Conservation (phyloP, 1,140 invertebrate species). For the Wasmannia auropunctata region DNA sequence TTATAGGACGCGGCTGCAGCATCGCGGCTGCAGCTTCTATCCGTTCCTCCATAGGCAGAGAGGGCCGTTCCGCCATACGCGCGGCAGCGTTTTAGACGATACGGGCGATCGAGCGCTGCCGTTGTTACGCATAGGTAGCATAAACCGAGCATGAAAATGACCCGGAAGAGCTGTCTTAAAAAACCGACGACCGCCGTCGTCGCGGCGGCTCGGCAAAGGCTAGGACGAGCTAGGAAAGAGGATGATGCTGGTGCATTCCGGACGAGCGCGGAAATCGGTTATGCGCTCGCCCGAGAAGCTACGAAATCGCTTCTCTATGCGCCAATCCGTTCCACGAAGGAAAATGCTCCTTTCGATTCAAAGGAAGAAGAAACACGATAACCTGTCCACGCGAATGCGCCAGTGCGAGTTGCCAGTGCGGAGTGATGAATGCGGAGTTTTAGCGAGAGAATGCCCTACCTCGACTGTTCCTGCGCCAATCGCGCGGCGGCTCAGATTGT, state of each 20-base stretch:
- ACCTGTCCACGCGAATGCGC: slow-evolving; percentile 10
- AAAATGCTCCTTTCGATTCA: slow-evolving; percentile 44
- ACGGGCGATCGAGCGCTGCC: slow-evolving; percentile 17
- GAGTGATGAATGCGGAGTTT: slow-evolving; percentile 46
- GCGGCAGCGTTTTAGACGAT: slow-evolving; percentile 28
- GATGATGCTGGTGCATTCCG: neutral
- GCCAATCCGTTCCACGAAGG: slow-evolving; percentile 22
- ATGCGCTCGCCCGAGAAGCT: slow-evolving; percentile 29
- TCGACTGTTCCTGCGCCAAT: neutral
- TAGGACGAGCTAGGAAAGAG: neutral
- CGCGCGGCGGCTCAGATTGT: slow-evolving; percentile 13
- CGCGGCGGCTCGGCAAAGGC: neutral
- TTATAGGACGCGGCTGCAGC: slow-evolving; percentile 58
- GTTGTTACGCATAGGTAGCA: slow-evolving; percentile 29
- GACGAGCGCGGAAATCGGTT: slow-evolving; percentile 59
- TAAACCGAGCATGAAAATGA: slow-evolving; percentile 71
- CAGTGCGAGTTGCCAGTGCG: neutral
- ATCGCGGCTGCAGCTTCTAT: slow-evolving; percentile 17
- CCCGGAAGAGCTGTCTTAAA: slow-evolving; percentile 8
- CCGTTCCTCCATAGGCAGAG: slow-evolving; percentile 1
- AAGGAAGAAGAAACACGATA: slow-evolving; percentile 33
- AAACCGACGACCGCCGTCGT: neutral
- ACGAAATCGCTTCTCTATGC: slow-evolving; percentile 37
- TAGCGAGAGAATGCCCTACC: neutral
- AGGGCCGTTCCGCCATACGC: slow-evolving; percentile 15